These are phyloP conservation scores for Cichlasoma orientale DNA, from an alignment of 2,797 vertebrate genomes.

Conservation along the genomic window DNA sequence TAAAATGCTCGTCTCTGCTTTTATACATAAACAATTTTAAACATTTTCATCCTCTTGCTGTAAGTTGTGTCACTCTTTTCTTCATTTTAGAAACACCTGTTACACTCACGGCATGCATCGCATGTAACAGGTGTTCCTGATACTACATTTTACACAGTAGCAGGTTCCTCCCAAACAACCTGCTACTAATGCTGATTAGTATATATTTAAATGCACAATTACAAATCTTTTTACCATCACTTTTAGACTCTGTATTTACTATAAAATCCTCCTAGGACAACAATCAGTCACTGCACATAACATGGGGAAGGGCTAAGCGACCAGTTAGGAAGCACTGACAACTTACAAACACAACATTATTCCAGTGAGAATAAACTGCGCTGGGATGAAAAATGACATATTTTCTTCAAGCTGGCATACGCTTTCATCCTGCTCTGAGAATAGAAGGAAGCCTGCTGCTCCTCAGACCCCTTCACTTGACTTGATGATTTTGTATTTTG, in stretches of 20 bases:
- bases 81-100: background rate
- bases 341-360: background rate
- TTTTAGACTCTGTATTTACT: background rate
- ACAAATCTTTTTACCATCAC: background rate
- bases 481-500: background rate
- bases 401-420: background rate
- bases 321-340: background rate
- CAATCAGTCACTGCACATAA: background rate
- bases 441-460: background rate
- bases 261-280: background rate
- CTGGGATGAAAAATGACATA: background rate
- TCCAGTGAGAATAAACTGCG: background rate
- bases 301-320: background rate
- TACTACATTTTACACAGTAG: no score
- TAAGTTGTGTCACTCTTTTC: background rate
- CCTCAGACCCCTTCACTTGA: background rate
- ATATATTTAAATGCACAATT: background rate
- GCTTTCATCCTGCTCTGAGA: background rate
- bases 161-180: no score
- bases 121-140: no score
- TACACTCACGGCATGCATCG: background rate
- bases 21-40: background rate
- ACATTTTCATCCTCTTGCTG: background rate
- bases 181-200: background rate
- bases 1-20: no score